A percentile compares a stretch with the other conserved stretches of the same genome.
These are phyloP conservation scores for Scomber japonicus DNA, from an alignment of 2,113 vertebrate genomes.

Conservation along the genomic window DNA sequence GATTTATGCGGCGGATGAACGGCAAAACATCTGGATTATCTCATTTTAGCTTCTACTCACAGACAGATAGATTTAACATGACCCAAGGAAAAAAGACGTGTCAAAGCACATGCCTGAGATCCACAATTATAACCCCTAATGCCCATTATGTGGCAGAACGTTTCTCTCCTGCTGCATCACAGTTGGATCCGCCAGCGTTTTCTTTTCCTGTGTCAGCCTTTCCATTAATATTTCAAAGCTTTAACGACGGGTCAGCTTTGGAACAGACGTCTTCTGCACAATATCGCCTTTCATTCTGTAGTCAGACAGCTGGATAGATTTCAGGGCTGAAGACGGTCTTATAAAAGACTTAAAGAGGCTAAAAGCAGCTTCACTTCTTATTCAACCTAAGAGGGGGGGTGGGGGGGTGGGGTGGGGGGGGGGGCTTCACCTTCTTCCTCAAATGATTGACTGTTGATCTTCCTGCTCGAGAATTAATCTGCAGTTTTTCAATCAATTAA, in stretches of 20 bases:
- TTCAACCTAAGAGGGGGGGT: not conserved
- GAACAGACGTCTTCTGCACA: slow-evolving; percentile 66
- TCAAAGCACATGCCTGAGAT: slow-evolving; percentile 16
- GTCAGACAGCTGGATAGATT: slow-evolving; percentile 51
- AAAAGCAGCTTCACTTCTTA: slow-evolving; percentile 12
- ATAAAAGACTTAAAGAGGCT: not conserved
- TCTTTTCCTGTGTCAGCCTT: slow-evolving; percentile 65
- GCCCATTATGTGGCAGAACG: slow-evolving; percentile 28
- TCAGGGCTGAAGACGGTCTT: slow-evolving; percentile 32
- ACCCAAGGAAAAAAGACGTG: slow-evolving; percentile 22
- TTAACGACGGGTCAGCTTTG: slow-evolving; percentile 66
- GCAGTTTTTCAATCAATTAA: too few species aligned
- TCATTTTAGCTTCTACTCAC: slow-evolving; percentile 59
- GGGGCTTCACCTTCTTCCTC: not conserved
- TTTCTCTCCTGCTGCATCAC: slow-evolving; percentile 19
- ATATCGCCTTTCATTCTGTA: slow-evolving; percentile 59
- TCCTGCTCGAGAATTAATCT: too few species aligned
- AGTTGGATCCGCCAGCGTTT: slow-evolving; percentile 43
- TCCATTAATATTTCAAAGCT: slow-evolving; percentile 65
- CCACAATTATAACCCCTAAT: slow-evolving; percentile 34
- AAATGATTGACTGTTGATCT: not conserved
- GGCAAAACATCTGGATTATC: slow-evolving; percentile 65
- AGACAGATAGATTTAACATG: slow-evolving; percentile 49
- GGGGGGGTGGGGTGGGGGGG: too few species aligned
- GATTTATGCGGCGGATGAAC: slow-evolving; percentile 38